Conservation (phyloP, 2,797 vertebrate genomes). For the Hyperoplus immaculatus region DNA sequence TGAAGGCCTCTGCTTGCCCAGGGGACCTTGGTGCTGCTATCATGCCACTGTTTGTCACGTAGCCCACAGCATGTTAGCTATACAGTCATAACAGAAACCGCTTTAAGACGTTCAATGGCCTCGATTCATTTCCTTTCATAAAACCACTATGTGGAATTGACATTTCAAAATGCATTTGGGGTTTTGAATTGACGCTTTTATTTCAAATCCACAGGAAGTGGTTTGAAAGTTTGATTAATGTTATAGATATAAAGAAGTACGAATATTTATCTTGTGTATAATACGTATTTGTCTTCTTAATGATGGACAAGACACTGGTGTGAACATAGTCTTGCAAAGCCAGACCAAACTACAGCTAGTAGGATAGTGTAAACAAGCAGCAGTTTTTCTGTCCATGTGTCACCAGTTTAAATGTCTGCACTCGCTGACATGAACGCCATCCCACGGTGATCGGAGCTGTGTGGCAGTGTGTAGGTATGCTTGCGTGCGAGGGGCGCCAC, state of each 20-base stretch:
- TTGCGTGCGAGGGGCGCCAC: constrained; percentile 30
- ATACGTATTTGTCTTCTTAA: neutral
- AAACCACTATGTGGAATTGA: neutral
- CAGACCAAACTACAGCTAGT: no score
- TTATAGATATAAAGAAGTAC: neutral
- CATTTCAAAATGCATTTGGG: neutral
- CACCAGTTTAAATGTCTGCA: constrained; percentile 19
- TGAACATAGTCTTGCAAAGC: constrained; percentile 1
- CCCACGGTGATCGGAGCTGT: constrained; percentile 1
- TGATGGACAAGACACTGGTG: neutral
- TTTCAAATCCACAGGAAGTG: neutral
- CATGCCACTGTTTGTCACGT: neutral
- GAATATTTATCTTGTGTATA: neutral
- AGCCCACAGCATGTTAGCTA: neutral
- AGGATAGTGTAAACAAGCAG: neutral
- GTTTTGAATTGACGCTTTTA: neutral
- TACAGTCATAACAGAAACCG: neutral
- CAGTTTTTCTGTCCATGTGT: neutral
- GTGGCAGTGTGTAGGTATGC: constrained; percentile 7
- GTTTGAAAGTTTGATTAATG: neutral
- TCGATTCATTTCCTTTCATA: neutral
- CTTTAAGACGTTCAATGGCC: neutral
- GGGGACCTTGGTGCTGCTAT: neutral
- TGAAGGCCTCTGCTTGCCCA: neutral
- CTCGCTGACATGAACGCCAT: constrained; percentile 36